Evolutionary conservation across 2,797 vertebrate species (phyloP), one percentile per base, ranked within the genome.

Genomic region (Aldrovandia affinis): DNA sequence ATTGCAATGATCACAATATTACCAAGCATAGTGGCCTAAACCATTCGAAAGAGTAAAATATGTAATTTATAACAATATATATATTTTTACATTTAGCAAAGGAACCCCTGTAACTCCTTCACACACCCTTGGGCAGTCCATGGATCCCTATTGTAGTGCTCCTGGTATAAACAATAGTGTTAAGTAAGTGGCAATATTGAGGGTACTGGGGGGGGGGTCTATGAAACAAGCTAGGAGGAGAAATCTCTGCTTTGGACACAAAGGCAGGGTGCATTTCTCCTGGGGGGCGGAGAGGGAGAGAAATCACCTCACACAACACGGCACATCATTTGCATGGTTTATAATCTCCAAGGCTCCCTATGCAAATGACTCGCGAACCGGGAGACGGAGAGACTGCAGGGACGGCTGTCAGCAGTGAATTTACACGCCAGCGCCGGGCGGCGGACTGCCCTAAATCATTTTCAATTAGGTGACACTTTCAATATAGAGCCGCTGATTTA

Each of bases 381-480:
- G 44, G 50, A 85, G 25, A 61, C 25, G 15, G 63, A 36, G 80
- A 68, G 80, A 57, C 39, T 57, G 70, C 80, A 50, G 39, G 52
- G 52, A 84, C 25, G 14, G 59, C 52, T 36, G 79, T 78, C 84
- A 85, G 75, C 30, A 82, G 30, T 77, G 59, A 39, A 85, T 82
- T 78, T 82, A 42, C 47, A 78, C 52, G 52, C 25, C 20, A 44
- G 47, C 47, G 84, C 80, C 59, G 68, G 55, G 68, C 54, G 81
- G 33, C 59, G 52, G 1, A 81, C 42, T 20, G 50, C 10, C 30
- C 81, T 85, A 80, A 85, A 85, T 85, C 84, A 85, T 85, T 81
- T 77, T 81, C 80, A 81, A 77, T 85, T 81, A 85, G 63, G 80
- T 85, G 84, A 85, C 84, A 81, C 81, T 85, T 85, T 73, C 81